Conservation (phyloP, 2,888 invertebrate species). For the Troides oblongomaculatus region DNA sequence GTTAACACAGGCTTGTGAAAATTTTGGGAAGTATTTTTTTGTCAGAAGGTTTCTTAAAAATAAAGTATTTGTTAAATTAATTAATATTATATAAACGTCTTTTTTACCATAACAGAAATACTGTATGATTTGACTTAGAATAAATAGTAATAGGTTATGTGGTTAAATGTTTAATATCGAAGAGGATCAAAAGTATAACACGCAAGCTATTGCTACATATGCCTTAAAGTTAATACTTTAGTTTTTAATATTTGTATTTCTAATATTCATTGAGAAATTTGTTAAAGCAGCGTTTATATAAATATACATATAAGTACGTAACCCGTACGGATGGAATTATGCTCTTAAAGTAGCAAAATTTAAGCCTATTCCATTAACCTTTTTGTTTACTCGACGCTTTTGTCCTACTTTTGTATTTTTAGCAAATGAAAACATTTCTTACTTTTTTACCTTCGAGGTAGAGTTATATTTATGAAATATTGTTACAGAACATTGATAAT, state of each 20-base stretch:
- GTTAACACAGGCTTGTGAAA: too few relatives aligned
- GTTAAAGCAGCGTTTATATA: not conserved
- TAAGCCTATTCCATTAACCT: not conserved
- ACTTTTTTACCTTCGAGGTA: not conserved
- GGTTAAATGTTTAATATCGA: too few relatives aligned
- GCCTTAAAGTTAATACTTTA: not conserved
- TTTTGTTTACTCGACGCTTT: not conserved
- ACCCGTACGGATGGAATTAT: not conserved
- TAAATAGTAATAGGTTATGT: not conserved
- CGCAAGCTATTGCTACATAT: not conserved
- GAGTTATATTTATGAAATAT: not conserved
- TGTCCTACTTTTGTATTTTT: not conserved
- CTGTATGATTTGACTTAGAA: not conserved
- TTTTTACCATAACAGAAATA: not conserved
- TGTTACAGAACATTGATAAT: slow-evolving; percentile 86
- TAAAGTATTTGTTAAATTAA: not conserved
- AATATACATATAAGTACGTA: too few relatives aligned
- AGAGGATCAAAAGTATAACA: not conserved
- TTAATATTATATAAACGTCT: not conserved
- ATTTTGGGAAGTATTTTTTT: too few relatives aligned
- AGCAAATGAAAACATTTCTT: not conserved
- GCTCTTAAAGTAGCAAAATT: not conserved
- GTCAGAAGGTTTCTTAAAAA: too few relatives aligned
- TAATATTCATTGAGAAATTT: not conserved
- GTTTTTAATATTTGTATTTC: not conserved